These are phyloP conservation scores for Gambusia affinis DNA, from an alignment of 2,113 vertebrate species.

Conservation along the genomic window DNA sequence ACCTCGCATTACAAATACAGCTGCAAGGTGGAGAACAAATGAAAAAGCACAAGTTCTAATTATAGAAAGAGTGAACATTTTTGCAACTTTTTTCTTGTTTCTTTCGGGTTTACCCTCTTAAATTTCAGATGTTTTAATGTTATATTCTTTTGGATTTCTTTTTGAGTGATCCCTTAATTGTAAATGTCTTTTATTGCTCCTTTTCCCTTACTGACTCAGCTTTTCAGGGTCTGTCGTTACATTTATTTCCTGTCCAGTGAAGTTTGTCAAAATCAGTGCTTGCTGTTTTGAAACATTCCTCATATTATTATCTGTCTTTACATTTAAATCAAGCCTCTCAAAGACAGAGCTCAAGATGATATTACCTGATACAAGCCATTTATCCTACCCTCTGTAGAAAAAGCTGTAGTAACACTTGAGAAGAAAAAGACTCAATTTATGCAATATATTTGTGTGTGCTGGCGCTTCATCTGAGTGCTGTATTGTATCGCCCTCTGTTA, in stretches of 20 bases:
- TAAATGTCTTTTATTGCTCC: too few species aligned
- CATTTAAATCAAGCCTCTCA: constrained; percentile 12
- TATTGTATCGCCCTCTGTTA: neutral
- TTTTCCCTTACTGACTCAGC: neutral
- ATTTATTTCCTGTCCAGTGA: constrained; percentile 3
- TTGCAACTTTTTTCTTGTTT: too few species aligned
- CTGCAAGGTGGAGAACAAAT: neutral
- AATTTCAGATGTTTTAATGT: too few species aligned
- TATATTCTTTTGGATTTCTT: too few species aligned
- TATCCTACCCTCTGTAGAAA: constrained; percentile 53
- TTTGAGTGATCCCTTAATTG: too few species aligned
- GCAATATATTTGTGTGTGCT: constrained; percentile 62
- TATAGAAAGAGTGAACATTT: neutral
- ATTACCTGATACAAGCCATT: constrained; percentile 70
- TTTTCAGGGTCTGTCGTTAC: neutral
- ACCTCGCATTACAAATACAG: neutral
- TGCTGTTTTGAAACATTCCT: constrained; percentile 57
- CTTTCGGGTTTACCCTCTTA: too few species aligned
- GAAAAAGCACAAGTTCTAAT: constrained; percentile 24
- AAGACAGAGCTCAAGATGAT: constrained; percentile 29
- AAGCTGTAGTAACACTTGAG: constrained; percentile 67
- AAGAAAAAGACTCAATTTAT: constrained; percentile 55
- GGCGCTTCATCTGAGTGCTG: neutral
- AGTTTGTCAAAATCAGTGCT: neutral
- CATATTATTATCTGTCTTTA: constrained; percentile 12